These are phyloP conservation scores for Tamias sibiricus DNA, from an alignment of 2,113 vertebrate species.

Conservation along the genomic window DNA sequence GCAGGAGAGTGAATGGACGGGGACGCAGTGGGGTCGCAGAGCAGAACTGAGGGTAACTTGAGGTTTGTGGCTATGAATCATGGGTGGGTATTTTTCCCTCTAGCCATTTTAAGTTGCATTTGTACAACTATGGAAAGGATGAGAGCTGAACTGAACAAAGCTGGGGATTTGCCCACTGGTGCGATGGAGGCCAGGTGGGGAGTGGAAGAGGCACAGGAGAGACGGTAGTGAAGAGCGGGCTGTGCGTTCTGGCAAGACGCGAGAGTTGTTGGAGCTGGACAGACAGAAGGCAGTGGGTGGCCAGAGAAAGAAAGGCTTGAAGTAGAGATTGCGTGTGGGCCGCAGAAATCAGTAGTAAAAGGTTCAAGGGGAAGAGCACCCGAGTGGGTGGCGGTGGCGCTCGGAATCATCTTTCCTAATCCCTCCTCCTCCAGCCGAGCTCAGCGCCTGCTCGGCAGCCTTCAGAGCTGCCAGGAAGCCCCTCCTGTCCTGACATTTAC, in stretches of 20 bases:
- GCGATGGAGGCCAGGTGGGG: accelerated
- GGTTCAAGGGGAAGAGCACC: not conserved
- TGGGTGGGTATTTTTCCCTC: not conserved
- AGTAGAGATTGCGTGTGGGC: not conserved
- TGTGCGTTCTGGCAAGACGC: not conserved
- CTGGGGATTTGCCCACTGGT: not conserved
- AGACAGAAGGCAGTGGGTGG: not conserved
- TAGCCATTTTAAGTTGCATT: not conserved
- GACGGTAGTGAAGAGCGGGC: not conserved
- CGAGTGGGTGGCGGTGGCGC: not conserved
- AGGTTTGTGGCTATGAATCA: not conserved
- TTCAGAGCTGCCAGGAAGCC: not conserved
- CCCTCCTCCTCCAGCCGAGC: not conserved
- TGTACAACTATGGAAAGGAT: not conserved
- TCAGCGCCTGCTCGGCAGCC: not conserved
- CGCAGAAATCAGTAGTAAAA: not conserved
- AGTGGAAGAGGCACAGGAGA: not conserved
- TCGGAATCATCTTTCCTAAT: not conserved
- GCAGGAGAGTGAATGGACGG: not conserved
- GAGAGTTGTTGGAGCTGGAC: not conserved
- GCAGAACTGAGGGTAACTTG: not conserved
- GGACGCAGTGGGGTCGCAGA: not conserved
- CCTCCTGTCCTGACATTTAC: not conserved
- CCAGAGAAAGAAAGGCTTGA: not conserved
- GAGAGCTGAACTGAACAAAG: not conserved